Evolutionary conservation across 1,140 invertebrate genomes (phyloP), one percentile per base, ranked within the genome.

Genomic region (Zaprionus africanus): DNA sequence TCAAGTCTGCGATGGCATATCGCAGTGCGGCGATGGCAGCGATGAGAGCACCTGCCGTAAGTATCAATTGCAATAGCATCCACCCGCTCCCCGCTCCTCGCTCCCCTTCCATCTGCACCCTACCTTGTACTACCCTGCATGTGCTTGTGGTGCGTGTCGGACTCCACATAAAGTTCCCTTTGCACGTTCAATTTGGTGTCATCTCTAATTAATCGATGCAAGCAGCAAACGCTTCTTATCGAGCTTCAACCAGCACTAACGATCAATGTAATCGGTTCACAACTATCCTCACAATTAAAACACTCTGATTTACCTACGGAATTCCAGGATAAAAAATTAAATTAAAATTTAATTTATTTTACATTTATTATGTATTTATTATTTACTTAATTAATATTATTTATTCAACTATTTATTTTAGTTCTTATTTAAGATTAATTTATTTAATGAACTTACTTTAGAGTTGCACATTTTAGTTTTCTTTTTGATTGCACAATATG

Each of bases 21-120:
- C 91, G 49, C 96, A 98, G 92, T 98, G 97, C 93, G 93, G 93
- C 43, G 95, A 96, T 93, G 94, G 94, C 41, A 96, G 95, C 92
- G 97, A 98, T 92, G 97, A 97, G 93, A 92, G 93, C 57, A 90
- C 94, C 78, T 96, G 95, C 79, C 77, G 93, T 94, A 94, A 94
- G 93, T 91, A 66, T 46, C 13, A 22, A 24, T 24, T 51, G 22
- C 46, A 19, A 12, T 9, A 24, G 19, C 46, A 24, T 51, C 38
- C 46, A 5, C 19, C 43, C 17, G 6, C 17, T 22, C 19, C 19
- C 46, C n/a, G 26, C 26, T 26, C 26, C 26, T 11, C 31, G 31
- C 31, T 11, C 31, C 0, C 31, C 31, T 34, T 19, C 46, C 19
- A 22, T 19, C 9, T 49, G 17, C 46, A 49, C 31, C 4, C 31